A percentile compares a stretch with the other conserved stretches of the same genome.
Conservation (phyloP, 2,113 vertebrate genomes). For the Nanorana parkeri region DNA sequence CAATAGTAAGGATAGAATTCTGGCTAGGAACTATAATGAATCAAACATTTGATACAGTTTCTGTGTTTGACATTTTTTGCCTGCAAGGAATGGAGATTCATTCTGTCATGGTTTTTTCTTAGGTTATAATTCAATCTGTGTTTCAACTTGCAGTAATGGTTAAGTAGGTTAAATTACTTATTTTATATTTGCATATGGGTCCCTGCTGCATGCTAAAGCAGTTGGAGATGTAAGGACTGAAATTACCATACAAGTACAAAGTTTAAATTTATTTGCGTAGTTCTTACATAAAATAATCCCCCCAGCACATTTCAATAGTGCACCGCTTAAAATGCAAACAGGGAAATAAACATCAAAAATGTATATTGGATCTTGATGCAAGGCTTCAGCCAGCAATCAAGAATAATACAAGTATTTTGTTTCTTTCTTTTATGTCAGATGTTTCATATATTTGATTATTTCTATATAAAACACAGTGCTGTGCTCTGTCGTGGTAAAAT, state of each 20-base stretch:
- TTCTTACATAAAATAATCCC: constrained; percentile 50
- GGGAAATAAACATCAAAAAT: constrained; percentile 23
- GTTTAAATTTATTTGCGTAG: constrained; percentile 34
- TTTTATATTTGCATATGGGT: constrained; percentile 46
- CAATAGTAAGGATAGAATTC: constrained; percentile 6
- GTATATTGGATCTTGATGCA: constrained; percentile 4
- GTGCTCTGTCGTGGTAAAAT: no score
- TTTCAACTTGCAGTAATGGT: constrained; percentile 29
- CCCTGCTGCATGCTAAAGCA: constrained; percentile 38
- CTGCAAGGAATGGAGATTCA: constrained; percentile 37
- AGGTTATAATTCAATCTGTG: constrained; percentile 43
- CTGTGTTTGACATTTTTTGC: constrained; percentile 34
- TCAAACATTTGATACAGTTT: constrained; percentile 41
- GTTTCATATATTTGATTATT: neutral
- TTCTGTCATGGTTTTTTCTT: constrained; percentile 30
- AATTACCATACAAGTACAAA: constrained; percentile 21
- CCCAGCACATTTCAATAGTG: constrained; percentile 16
- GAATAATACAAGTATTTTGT: neutral
- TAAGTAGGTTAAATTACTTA: constrained; percentile 43
- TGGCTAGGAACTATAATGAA: constrained; percentile 23
- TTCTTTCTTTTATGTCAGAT: neutral
- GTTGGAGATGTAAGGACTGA: constrained; percentile 37
- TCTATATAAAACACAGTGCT: no score
- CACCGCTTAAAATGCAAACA: neutral
- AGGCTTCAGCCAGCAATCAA: neutral